Evolutionary conservation across 2,113 vertebrate species (phyloP).

Genomic region (Lichenostomus cassidix): DNA sequence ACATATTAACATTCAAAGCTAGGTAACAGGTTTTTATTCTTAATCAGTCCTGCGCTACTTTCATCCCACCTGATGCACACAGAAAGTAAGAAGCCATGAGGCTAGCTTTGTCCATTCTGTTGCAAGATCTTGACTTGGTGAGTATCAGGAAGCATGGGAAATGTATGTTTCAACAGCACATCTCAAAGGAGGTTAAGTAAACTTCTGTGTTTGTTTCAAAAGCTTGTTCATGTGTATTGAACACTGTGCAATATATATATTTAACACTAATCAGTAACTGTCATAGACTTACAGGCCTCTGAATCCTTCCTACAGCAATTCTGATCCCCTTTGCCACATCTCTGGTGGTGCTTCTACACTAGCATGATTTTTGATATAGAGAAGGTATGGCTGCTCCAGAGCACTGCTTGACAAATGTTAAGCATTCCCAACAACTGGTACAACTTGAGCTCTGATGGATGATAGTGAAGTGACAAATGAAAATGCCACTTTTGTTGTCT

Average conservation of each 20-base stretch:
- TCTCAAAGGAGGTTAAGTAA: background rate
- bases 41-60: background rate
- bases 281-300: background rate
- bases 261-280: background rate
- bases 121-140: background rate
- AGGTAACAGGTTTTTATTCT: background rate
- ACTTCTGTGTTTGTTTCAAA: background rate
- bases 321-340: background rate
- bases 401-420: background rate
- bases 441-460: background rate
- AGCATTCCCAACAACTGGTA: background rate
- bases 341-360: background rate
- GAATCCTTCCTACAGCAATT: background rate
- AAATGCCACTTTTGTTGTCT: background rate
- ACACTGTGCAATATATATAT: background rate
- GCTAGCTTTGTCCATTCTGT: background rate
- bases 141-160: background rate
- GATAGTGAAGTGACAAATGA: background rate
- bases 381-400: background rate
- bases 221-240: background rate
- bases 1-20: background rate
- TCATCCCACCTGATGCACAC: background rate
- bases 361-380: background rate
- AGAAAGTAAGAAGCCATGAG: background rate
- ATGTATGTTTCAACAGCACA: background rate